Conservation (phyloP, 2,888 invertebrate genomes). For the Sesamia inferens region DNA sequence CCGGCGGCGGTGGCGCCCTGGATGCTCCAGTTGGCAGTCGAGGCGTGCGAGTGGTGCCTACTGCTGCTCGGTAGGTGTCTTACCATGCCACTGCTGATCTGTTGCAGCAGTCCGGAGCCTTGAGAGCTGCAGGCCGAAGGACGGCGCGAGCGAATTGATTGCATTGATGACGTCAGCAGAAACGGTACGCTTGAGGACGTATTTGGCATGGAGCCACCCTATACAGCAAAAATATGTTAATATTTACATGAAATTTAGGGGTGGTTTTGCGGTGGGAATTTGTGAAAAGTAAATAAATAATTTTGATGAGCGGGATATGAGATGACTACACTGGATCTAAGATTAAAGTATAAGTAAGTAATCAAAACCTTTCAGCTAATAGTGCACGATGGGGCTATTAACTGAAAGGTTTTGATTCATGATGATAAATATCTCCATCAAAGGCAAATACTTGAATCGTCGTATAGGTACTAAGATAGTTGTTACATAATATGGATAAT, state of each 20-base stretch:
- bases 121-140: constrained; percentile 92
- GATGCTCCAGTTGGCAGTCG: constrained; percentile 84
- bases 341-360: background rate
- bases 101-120: constrained; percentile 95
- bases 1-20: constrained; percentile 88
- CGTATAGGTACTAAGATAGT: too few species aligned
- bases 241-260: constrained; percentile 21
- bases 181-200: constrained; percentile 97
- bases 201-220: constrained; percentile 97
- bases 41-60: constrained; percentile 80
- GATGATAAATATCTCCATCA: background rate
- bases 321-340: background rate
- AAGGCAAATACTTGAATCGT: too few species aligned
- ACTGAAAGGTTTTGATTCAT: background rate
- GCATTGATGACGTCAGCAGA: constrained; percentile 92
- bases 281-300: constrained; percentile 8
- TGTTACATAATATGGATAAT: too few species aligned
- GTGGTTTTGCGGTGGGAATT: constrained; percentile 31
- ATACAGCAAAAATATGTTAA: constrained; percentile 66
- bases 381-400: background rate
- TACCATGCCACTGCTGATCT: constrained; percentile 98
- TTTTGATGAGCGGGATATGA: constrained; percentile 4
- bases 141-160: constrained; percentile 93
- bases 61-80: constrained; percentile 93
- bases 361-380: too few species aligned